Conservation (phyloP, 2,797 vertebrate genomes). For the Acanthornis magna region DNA sequence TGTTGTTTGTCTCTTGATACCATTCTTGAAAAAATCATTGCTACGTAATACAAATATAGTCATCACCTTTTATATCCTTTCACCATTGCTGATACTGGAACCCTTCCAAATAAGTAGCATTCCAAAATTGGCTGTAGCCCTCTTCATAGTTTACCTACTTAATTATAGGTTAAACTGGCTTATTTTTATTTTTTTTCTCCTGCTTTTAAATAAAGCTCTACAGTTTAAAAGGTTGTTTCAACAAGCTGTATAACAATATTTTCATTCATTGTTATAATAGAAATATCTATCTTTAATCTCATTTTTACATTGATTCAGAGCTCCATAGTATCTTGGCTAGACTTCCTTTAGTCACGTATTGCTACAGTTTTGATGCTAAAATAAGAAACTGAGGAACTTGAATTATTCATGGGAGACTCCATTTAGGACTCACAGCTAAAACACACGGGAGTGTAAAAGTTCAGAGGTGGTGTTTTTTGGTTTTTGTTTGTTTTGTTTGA, state of each 20-base stretch:
- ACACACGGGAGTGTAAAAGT: constrained; percentile 66
- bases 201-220: constrained; percentile 16
- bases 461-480: constrained; percentile 53
- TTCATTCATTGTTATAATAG: constrained; percentile 1
- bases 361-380: constrained; percentile 59
- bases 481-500: background rate
- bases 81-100: constrained; percentile 50
- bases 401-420: constrained; percentile 70
- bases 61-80: constrained; percentile 48
- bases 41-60: constrained; percentile 44
- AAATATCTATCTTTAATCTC: constrained; percentile 15
- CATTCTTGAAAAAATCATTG: constrained; percentile 39
- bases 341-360: constrained; percentile 55
- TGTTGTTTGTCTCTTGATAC: constrained; percentile 57
- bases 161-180: constrained; percentile 44
- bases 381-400: constrained; percentile 66
- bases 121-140: background rate
- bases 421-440: constrained; percentile 65
- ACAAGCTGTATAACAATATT: background rate
- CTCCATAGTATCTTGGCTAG: constrained; percentile 38
- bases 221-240: constrained; percentile 4
- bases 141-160: constrained; percentile 20
- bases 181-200: background rate
- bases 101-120: constrained; percentile 49
- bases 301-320: constrained; percentile 29